A percentile compares a stretch with the other conserved stretches of the same genome.
phyloP scores from a whole-genome alignment of 2,797 vertebrate species.

The Crenichthys baileyi region DNA sequence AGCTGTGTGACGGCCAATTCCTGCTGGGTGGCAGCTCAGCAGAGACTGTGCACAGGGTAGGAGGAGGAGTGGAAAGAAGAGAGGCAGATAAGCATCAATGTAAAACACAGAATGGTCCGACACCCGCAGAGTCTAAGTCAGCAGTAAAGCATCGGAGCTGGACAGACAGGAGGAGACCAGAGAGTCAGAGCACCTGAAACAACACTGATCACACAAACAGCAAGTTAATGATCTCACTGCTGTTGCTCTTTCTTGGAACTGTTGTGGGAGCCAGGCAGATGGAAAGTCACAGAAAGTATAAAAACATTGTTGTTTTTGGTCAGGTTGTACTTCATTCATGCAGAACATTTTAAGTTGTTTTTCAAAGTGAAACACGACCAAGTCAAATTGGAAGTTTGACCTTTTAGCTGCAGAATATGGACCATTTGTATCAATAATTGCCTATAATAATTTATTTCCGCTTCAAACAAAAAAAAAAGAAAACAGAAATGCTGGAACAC shows the following conservation, averaged over 20 bases:
- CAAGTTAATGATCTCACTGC: constrained; percentile 41
- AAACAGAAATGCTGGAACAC: constrained; percentile 33
- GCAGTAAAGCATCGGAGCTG: constrained; percentile 26
- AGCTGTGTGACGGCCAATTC: constrained; percentile 92
- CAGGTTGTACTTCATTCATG: constrained; percentile 26
- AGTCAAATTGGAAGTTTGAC: constrained; percentile 33
- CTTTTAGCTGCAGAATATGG: constrained; percentile 30
- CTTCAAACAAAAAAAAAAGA: constrained; percentile 26
- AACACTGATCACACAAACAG: constrained; percentile 74
- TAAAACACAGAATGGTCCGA: constrained; percentile 54
- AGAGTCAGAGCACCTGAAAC: constrained; percentile 73
- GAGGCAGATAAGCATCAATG: constrained; percentile 58
- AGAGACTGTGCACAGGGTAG: constrained; percentile 82
- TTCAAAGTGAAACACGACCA: constrained; percentile 7
- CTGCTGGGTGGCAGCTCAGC: constrained; percentile 92
- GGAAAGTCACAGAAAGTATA: constrained; percentile 35
- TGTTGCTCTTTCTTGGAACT: constrained; percentile 72
- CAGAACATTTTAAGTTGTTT: constrained; percentile 16
- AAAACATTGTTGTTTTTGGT: constrained; percentile 35
- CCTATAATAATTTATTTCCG: constrained; percentile 55
- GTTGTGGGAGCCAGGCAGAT: constrained; percentile 20
- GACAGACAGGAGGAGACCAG: constrained; percentile 69
- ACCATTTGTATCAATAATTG: constrained; percentile 60
- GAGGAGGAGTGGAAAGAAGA: constrained; percentile 59
- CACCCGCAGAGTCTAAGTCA: constrained; percentile 52